A percentile compares a stretch with the other conserved stretches of the same genome.
phyloP scores from a whole-genome alignment of 1,140 invertebrate genomes.

The Pantala flavescens region DNA sequence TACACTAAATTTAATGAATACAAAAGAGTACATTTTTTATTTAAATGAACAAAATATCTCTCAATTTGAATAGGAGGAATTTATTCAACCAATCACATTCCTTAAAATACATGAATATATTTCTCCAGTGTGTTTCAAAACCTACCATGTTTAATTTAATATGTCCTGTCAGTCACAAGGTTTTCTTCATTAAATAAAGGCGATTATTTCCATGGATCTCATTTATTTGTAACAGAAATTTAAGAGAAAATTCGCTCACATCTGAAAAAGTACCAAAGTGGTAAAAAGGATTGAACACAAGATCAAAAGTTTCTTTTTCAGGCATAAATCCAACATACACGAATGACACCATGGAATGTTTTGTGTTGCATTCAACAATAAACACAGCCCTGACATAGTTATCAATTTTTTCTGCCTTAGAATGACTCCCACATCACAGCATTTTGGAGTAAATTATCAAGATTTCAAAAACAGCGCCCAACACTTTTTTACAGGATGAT shows the following conservation, averaged over 20 bases:
- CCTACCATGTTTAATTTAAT: too few relatives aligned
- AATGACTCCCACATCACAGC: not conserved
- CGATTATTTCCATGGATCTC: not conserved
- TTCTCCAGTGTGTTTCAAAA: too few relatives aligned
- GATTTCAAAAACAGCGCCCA: not conserved
- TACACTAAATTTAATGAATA: too few relatives aligned
- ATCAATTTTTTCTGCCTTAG: not conserved
- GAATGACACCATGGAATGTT: constrained; percentile 9
- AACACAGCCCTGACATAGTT: constrained; percentile 1
- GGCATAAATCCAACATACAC: constrained; percentile 5
- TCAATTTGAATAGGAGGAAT: too few relatives aligned
- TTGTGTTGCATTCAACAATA: constrained; percentile 10
- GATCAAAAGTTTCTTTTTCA: not conserved
- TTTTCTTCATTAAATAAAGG: too few relatives aligned
- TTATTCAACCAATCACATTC: too few relatives aligned
- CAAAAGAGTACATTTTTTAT: too few relatives aligned
- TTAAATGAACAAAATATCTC: too few relatives aligned
- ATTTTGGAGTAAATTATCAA: not conserved
- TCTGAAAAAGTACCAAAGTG: constrained; percentile 5
- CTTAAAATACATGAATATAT: too few relatives aligned
- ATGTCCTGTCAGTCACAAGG: too few relatives aligned
- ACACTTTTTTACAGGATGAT: not conserved
- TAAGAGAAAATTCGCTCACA: constrained; percentile 6
- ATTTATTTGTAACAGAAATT: constrained; percentile 8
- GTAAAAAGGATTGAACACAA: constrained; percentile 3